Base-by-base conservation (phyloP, 2,113 vertebrate species). In the Lepisosteus osseus region DNA sequence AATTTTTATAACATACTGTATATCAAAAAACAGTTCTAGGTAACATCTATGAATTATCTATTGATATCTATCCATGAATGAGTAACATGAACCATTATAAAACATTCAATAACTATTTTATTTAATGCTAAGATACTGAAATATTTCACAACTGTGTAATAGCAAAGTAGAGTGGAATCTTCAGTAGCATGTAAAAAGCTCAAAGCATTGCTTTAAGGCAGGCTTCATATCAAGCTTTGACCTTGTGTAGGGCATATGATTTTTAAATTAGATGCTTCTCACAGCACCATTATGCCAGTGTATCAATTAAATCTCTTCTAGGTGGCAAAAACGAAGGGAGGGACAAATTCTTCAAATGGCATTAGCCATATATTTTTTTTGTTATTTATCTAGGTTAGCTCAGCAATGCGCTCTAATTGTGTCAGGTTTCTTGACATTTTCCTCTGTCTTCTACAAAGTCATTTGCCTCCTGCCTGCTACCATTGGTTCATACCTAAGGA, bases 381-480 rank as follows among this genome's bases (percentile, higher is more conserved):
- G 1, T 0, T 47, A 75, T 4, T 55, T 42, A 0, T 74, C 6
- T 75, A 43, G 4, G 41, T 40, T 77, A 1, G 0, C 2, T 68
- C 11, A 73, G n/a, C 0, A 3, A 4, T 67, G 41, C 77, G 9
- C 40, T 86, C 14, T 65, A 81, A 69, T 68, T 74, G 1, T 68
- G 4, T 76, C 68, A 0, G 0, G n/a, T 12, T 73, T 74, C 29
- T 76, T 77, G 43, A 74, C 64, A 70, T 74, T 76, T 78, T 76
- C 44, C 11, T 79, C 17, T 66, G 0, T 71, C 51, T 79, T 83
- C 15, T 51, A 72, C 56, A 74, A 65, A 74, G 9, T 54, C 6
- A 56, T 74, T 85, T 81, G 47, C 56, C 13, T 82, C 43, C 64
- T 86, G 11, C 54, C 12, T 77, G 64, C 14, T 83, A 45, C 68